These are phyloP conservation scores for Emydoidea blandingii DNA, from an alignment of 2,797 vertebrate species.

Conservation along the genomic window DNA sequence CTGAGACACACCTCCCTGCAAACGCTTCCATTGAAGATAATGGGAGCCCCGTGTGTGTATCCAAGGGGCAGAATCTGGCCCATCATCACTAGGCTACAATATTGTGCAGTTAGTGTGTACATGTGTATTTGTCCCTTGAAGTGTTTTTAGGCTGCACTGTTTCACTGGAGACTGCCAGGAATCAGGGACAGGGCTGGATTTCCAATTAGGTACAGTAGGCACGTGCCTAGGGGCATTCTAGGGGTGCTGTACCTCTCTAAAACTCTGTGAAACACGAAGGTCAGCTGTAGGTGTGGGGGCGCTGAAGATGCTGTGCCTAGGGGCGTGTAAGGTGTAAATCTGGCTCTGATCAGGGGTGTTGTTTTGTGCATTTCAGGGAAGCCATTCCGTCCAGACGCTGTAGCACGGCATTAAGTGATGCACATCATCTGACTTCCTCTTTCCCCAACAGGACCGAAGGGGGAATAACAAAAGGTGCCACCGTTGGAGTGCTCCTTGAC, in stretches of 20 bases:
- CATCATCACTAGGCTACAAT: background rate
- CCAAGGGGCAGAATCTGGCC: background rate
- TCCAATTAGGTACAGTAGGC: no score
- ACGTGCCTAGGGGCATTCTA: no score
- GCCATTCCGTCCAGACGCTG: background rate
- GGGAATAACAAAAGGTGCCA: constrained; percentile 93
- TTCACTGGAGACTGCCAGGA: background rate
- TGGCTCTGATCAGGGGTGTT: no score
- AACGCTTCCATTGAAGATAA: background rate
- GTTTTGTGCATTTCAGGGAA: background rate
- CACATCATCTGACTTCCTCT: background rate
- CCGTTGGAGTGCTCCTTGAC: constrained; percentile 94
- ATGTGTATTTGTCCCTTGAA: no score
- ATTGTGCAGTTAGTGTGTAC: background rate
- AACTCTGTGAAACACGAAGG: no score
- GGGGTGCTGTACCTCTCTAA: no score
- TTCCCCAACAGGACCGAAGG: constrained; percentile 89
- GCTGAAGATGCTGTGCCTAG: no score
- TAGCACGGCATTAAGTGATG: background rate
- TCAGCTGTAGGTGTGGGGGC: no score
- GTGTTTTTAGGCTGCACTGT: background rate
- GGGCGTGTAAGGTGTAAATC: no score
- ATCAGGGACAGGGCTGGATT: background rate
- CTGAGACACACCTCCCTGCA: background rate
- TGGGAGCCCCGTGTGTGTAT: background rate